Base-by-base conservation (phyloP, 1,140 invertebrate genomes). In the Eumeta japonica region DNA sequence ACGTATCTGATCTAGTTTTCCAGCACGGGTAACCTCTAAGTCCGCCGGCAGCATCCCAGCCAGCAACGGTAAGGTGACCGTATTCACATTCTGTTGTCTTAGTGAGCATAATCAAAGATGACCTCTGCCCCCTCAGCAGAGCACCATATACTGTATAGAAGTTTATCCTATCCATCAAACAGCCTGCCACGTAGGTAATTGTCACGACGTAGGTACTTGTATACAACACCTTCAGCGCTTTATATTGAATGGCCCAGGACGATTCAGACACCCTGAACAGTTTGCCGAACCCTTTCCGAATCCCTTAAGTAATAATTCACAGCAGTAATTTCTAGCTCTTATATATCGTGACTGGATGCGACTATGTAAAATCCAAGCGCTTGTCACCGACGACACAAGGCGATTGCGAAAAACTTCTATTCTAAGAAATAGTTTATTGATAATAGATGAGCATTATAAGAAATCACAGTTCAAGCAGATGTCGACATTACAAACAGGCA, bases 121-220 rank as follows among this genome's bases (percentile, higher is more conserved):
- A 43, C 18, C 55, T 37, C 27, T 56, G 55, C 1, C 38, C 38
- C 11, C 46, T 30, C 9, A 43, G 13, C 4, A 58, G 28, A 24
- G 40, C 15, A 5, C 42, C 20, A 15, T 15, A 12, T 0, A 42
- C 37, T 16, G 9, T 20, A 19, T 31, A 41, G 2, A 10, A 28
- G 9, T 12, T 19, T 9, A 27, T 16, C 12, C 37, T 5, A 3
- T 19, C 24, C 12, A 16, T 18, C 56, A 59, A 68, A 0, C 47
- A 45, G 1, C 43, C 37, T 0, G 50, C 54, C 1, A 46, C 59
- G 43, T 68, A 65, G 0, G 43, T 34, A 0, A 50, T 30, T 5
- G 35, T 45, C 0, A 55, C 24, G 0, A 52, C 27, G 13, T 56
- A 55, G 1, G 58, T 19, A 0, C 54, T 48, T n/a, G 35, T 35